Evolutionary conservation across 1,140 invertebrate species (phyloP).

Genomic region (Papilio xuthus): DNA sequence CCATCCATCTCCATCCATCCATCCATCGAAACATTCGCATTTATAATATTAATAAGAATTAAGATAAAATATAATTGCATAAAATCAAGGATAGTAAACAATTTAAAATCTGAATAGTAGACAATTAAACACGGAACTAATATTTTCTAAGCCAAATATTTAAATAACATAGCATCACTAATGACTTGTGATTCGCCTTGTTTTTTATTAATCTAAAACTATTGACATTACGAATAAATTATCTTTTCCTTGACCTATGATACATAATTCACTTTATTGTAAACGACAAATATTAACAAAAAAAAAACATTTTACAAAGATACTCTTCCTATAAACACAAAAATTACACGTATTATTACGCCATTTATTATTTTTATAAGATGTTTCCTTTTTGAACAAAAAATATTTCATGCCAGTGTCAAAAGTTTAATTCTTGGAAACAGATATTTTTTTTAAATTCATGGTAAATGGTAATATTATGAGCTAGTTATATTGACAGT

Average conservation of each 20-base stretch:
- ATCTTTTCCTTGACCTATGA: not conserved
- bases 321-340: not conserved
- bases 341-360: not conserved
- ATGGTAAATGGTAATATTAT: conserved; percentile 1
- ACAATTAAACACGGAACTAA: not conserved
- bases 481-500: not conserved
- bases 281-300: not conserved
- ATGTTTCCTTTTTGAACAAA: not conserved
- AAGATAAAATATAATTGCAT: too few relatives aligned
- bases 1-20: too few relatives aligned
- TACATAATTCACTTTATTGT: not conserved
- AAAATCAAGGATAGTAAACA: not conserved
- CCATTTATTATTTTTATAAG: not conserved
- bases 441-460: not conserved
- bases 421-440: conserved; percentile 16
- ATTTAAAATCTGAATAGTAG: too few relatives aligned
- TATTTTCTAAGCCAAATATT: not conserved
- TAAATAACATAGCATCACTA: too few relatives aligned
- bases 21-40: too few relatives aligned
- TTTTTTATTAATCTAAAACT: conserved; percentile 4
- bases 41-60: too few relatives aligned
- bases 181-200: not conserved
- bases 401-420: not conserved
- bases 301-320: not conserved
- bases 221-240: not conserved